phyloP scores from a whole-genome alignment of 2,888 invertebrate genomes.

The Spatulosminthurus flaviceps region DNA sequence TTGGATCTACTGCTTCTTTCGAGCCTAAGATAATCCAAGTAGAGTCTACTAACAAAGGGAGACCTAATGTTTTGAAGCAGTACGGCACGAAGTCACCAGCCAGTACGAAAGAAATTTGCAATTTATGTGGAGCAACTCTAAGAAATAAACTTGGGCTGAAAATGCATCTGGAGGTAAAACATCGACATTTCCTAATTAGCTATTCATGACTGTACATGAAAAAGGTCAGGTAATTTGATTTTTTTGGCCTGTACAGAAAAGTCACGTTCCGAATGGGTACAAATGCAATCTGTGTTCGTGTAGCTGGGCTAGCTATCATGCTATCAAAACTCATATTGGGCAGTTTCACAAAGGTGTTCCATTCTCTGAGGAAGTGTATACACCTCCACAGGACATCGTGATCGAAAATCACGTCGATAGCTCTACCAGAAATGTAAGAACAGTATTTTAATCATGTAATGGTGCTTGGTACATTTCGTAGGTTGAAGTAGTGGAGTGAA shows the following conservation, averaged over 20 bases:
- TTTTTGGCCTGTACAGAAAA: slow-evolving; percentile 14
- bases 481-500: too few species aligned
- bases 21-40: background rate
- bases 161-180: slow-evolving; percentile 20
- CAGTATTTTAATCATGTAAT: too few species aligned
- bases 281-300: slow-evolving; percentile 31
- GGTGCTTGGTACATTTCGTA: too few species aligned
- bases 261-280: slow-evolving; percentile 30
- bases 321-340: slow-evolving; percentile 26
- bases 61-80: background rate
- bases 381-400: background rate
- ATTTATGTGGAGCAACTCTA: background rate
- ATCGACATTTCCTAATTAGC: background rate
- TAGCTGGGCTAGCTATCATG: background rate
- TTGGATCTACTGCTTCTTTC: background rate
- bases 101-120: background rate
- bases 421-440: background rate
- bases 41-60: background rate
- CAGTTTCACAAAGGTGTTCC: slow-evolving; percentile 10
- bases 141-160: background rate
- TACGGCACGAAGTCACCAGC: background rate
- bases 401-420: background rate
- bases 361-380: slow-evolving; percentile 2
- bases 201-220: too few species aligned
- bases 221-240: too few species aligned